A percentile compares a stretch with the other conserved stretches of the same genome.
These are phyloP conservation scores for Salpingus planirostris DNA, from an alignment of 2,888 invertebrate species.

Conservation along the genomic window DNA sequence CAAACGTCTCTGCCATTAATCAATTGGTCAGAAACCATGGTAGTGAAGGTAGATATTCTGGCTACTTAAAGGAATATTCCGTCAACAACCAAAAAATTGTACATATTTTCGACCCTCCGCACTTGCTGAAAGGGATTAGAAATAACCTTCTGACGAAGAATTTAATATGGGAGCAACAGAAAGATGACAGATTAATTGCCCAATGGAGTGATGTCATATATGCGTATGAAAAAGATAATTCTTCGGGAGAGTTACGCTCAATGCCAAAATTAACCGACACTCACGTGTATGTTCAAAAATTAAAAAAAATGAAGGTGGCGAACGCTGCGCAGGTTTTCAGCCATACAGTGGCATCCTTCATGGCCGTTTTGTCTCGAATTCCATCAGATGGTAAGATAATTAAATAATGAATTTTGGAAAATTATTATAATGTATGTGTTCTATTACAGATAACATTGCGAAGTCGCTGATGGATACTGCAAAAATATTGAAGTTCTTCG, in stretches of 20 bases:
- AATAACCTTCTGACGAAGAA: conserved; percentile 2
- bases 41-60: not conserved
- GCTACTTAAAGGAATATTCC: conserved; percentile 1
- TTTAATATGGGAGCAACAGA: not conserved
- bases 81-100: conserved; percentile 7
- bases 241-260: not conserved
- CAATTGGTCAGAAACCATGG: conserved; percentile 2
- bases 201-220: conserved; percentile 5
- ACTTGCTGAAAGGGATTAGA: not conserved
- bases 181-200: not conserved
- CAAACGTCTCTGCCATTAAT: conserved; percentile 6
- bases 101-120: conserved; percentile 9
- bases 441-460: not conserved
- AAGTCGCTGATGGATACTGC: conserved; percentile 2
- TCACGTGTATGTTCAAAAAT: conserved; percentile 4
- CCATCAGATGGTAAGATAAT: not conserved
- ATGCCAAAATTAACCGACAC: conserved; percentile 8
- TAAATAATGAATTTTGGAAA: not conserved
- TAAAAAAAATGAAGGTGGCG: conserved; percentile 12
- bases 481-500: conserved; percentile 2
- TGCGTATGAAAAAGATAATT: conserved; percentile 6
- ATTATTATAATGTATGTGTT: not conserved
- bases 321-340: conserved; percentile 12
- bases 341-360: conserved; percentile 6
- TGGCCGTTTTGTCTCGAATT: conserved; percentile 1